Evolutionary conservation across 2,797 vertebrate genomes (phyloP), one percentile per base, ranked within the genome.

Genomic region (Parotocinclus haroldoi): DNA sequence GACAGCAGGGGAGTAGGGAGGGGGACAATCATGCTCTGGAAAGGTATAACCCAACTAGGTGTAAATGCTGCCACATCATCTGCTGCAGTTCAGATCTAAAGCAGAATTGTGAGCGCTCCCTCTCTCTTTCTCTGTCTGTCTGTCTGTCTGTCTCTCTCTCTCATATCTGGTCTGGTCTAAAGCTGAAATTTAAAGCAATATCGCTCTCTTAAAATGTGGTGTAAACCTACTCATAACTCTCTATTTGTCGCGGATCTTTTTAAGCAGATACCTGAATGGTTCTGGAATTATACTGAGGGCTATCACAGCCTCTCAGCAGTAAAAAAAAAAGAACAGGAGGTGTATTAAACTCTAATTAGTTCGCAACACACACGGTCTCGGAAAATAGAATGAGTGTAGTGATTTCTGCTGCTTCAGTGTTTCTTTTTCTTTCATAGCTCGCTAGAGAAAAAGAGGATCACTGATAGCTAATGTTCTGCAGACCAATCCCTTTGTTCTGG

Each of bases 261-360:
- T 57, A 58, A 48, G 18, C 61, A 38, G 38, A 44, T 8, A 16
- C 44, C 45, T 62, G 58, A 62, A 66, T 51, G 57, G 61, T 52
- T 57, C 67, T 62, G 58, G 63, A 56, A 40, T 19, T 51, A 13
- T 40, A 61, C 63, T 53, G 54, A 66, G 52, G 27, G 39, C 62
- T 40, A 51, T 74, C 46, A 50, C 19, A 10, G 19, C 50, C 37
- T 57, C 66, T 66, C 51, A 49, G 37, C 42, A 10, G 16, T 60
- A 10, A 45, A 71, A 62, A 51, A 13, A 51, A 50, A 40, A 51
- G 39, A 75, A 62, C 18, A 36, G 59, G 56, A 63, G 54, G 65
- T 63, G 51, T 67, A 71, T 75, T 68, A 68, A 71, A 70, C 48
- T 38, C 59, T 36, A 62, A 75, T 70, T 61, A 67, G 44, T 50